Percentiles rank a stretch among this genome's conserved stretches.
Evolutionary conservation across 2,888 invertebrate genomes (phyloP).

Genomic region (Pristionchus maxplancki): DNA sequence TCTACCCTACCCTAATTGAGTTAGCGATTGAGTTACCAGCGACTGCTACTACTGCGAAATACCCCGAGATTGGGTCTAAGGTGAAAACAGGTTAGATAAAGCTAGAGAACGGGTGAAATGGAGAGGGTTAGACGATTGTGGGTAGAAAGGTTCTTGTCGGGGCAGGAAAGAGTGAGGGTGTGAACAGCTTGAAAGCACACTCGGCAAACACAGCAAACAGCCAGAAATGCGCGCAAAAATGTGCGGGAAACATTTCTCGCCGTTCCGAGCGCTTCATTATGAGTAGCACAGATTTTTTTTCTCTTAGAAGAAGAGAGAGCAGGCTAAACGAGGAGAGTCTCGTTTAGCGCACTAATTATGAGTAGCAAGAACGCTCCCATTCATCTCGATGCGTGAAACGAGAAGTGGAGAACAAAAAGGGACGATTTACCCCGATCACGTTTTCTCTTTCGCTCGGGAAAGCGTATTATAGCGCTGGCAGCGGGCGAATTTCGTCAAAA

Average conservation of each 20-base stretch:
- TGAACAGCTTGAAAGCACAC: constrained; percentile 27
- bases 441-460: neutral
- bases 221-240: neutral
- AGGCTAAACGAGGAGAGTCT: too few species aligned
- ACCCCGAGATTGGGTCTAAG: neutral
- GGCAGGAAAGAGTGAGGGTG: neutral
- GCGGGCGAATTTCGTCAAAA: constrained; percentile 1
- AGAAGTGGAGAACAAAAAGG: neutral
- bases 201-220: constrained; percentile 20
- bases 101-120: neutral
- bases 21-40: constrained; percentile 37
- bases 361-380: too few species aligned
- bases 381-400: neutral
- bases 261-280: neutral
- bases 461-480: constrained; percentile 20
- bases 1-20: constrained; percentile 34
- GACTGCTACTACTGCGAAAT: neutral
- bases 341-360: too few species aligned
- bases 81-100: neutral
- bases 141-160: neutral
- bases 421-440: neutral
- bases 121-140: neutral
- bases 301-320: too few species aligned
- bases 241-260: neutral
- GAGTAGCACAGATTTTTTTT: neutral